phyloP scores from a whole-genome alignment of 2,888 invertebrate species.

The Chaetoderma sp. region DNA sequence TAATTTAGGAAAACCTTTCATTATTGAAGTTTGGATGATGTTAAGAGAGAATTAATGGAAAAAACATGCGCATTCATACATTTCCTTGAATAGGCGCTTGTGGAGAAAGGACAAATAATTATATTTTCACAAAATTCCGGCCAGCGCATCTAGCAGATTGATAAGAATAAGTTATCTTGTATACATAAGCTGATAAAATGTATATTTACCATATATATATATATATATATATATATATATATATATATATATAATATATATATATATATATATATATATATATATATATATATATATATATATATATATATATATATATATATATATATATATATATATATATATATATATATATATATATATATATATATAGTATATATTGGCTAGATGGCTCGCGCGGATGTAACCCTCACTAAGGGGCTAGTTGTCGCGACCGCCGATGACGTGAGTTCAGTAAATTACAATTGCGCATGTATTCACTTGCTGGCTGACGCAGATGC shows the following conservation, averaged over 20 bases:
- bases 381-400: too few relatives aligned
- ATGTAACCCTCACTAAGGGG: too few relatives aligned
- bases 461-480: too few relatives aligned
- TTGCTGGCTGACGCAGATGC: too few relatives aligned
- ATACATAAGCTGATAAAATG: background rate
- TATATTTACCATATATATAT: background rate
- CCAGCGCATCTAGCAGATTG: background rate
- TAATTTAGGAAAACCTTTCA: background rate
- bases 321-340: too few relatives aligned
- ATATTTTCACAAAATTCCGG: background rate
- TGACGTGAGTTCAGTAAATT: too few relatives aligned
- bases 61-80: background rate
- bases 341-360: too few relatives aligned
- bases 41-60: too few relatives aligned
- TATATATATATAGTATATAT: too few relatives aligned
- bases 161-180: background rate
- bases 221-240: background rate
- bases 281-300: background rate
- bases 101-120: background rate
- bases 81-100: background rate
- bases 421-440: too few relatives aligned
- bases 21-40: too few relatives aligned
- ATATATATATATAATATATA: background rate
- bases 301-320: background rate
- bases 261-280: constrained; percentile 4